Evolutionary conservation across 2,797 vertebrate genomes (phyloP).

Genomic region (Fistularia tabacaria): DNA sequence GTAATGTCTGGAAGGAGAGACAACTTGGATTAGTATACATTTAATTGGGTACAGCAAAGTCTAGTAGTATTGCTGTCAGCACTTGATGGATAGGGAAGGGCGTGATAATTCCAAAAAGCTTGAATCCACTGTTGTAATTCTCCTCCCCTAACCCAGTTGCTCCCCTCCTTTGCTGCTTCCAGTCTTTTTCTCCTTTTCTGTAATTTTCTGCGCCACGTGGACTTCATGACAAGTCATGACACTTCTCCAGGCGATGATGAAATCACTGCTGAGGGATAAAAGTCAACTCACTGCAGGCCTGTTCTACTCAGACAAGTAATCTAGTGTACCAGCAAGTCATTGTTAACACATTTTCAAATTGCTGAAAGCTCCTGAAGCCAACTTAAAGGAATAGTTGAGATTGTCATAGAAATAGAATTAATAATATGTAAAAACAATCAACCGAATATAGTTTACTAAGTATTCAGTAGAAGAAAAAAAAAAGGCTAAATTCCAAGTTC

Average conservation of each 20-base stretch:
- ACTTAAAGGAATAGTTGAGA: constrained; percentile 1
- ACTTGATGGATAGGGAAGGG: constrained; percentile 54
- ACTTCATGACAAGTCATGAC: constrained; percentile 71
- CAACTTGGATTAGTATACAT: constrained; percentile 68
- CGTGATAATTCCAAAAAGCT: constrained; percentile 65
- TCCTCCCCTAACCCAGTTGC: constrained; percentile 28
- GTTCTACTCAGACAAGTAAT: constrained; percentile 53
- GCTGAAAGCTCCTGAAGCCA: constrained; percentile 29
- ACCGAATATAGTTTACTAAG: too few species aligned
- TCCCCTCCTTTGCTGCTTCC: constrained; percentile 36
- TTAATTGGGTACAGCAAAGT: constrained; percentile 69
- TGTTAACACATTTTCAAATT: constrained; percentile 52
- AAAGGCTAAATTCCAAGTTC: too few species aligned
- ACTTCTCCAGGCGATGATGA: constrained; percentile 77
- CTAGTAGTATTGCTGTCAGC: constrained; percentile 65
- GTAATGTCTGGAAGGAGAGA: constrained; percentile 60
- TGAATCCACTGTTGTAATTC: constrained; percentile 50
- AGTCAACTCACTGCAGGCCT: constrained; percentile 50
- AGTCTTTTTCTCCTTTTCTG: constrained; percentile 37
- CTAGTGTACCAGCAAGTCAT: constrained; percentile 58
- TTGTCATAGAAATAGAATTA: too few species aligned
- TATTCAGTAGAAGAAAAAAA: too few species aligned
- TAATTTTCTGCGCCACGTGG: constrained; percentile 67
- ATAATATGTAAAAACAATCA: too few species aligned
- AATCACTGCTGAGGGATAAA: constrained; percentile 61